A percentile compares a stretch with the other conserved stretches of the same genome.
Conservation (phyloP, 2,113 vertebrate genomes). For the Ammodytes marinus region DNA sequence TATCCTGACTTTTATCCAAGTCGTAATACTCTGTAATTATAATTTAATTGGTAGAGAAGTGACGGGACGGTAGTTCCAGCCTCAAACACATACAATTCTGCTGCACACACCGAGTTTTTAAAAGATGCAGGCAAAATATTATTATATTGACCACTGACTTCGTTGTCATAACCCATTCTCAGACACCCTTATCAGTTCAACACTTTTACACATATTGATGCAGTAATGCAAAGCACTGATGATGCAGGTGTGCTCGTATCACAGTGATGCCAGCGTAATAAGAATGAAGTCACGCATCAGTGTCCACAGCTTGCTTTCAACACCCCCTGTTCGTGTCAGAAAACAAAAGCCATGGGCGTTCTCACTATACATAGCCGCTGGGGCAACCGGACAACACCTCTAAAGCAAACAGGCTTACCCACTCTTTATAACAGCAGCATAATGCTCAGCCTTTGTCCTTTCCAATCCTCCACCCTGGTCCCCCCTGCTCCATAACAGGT, state of each 20-base stretch:
- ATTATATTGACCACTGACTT: not conserved
- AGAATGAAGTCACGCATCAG: slow-evolving; percentile 74
- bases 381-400: slow-evolving; percentile 82
- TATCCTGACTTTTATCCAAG: not conserved
- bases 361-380: slow-evolving; percentile 69
- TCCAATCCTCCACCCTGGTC: slow-evolving; percentile 55
- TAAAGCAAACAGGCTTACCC: slow-evolving; percentile 82
- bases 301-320: slow-evolving; percentile 63
- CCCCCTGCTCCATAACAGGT: slow-evolving; percentile 78
- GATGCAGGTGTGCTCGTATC: slow-evolving; percentile 68
- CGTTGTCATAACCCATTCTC: not conserved
- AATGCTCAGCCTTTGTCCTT: slow-evolving; percentile 75
- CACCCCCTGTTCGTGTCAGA: slow-evolving; percentile 81
- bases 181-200: not conserved
- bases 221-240: slow-evolving; percentile 37
- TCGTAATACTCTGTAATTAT: not conserved
- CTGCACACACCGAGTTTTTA: not conserved
- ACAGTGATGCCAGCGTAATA: slow-evolving; percentile 51
- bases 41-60: not conserved
- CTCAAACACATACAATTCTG: not conserved
- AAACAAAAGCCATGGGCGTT: slow-evolving; percentile 79
- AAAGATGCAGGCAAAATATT: not conserved
- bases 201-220: not conserved
- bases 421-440: slow-evolving; percentile 74
- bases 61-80: not conserved